Percentiles rank a stretch among this genome's conserved stretches.
Evolutionary conservation across 2,888 invertebrate species (phyloP).

Genomic region (Drosophila prostipennis): DNA sequence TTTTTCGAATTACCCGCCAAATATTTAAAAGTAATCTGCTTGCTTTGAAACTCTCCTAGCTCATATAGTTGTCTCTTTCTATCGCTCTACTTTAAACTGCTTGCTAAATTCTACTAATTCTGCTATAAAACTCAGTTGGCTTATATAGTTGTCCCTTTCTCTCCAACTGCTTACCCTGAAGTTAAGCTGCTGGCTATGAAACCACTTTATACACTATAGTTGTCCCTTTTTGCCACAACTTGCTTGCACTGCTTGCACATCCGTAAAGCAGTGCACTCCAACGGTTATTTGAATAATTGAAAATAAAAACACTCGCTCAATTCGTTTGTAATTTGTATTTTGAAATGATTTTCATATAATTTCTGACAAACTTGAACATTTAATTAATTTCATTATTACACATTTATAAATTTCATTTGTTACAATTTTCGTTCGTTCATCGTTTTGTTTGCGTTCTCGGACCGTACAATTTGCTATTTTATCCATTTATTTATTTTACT

Average conservation of each 20-base stretch:
- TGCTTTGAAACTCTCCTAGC: neutral
- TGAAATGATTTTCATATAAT: conserved; percentile 63
- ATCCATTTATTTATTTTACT: neutral
- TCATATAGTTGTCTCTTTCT: neutral
- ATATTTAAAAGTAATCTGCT: neutral
- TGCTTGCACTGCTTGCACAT: neutral
- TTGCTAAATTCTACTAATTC: neutral
- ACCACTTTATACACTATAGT: neutral
- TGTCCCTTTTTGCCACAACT: neutral
- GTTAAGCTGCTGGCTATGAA: neutral
- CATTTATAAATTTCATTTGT: conserved; percentile 69
- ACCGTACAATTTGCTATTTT: conserved; percentile 31
- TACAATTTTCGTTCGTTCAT: conserved; percentile 51
- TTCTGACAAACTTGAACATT: conserved; percentile 81
- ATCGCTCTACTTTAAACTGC: neutral
- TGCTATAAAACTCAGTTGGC: neutral
- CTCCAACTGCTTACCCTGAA: neutral
- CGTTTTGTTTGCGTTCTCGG: conserved; percentile 24
- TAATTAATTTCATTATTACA: conserved; percentile 68
- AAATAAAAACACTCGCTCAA: conserved; percentile 7
- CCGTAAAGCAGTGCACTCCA: neutral
- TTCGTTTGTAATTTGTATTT: conserved; percentile 41
- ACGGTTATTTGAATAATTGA: neutral
- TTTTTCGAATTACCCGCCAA: neutral
- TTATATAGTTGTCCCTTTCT: neutral